These are phyloP conservation scores for Hyles euphorbiae DNA, from an alignment of 1,140 invertebrate genomes.

Conservation along the genomic window DNA sequence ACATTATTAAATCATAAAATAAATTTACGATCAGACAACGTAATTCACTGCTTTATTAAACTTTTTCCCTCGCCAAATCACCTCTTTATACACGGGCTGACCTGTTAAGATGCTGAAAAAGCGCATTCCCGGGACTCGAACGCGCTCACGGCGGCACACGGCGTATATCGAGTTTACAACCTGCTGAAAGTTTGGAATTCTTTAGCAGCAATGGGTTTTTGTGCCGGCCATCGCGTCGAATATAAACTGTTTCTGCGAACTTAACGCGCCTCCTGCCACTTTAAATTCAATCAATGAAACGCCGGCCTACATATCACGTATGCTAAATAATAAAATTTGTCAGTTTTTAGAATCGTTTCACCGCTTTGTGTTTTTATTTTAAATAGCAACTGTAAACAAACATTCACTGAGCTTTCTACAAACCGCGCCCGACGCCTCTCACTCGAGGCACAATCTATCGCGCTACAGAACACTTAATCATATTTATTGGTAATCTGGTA, in stretches of 20 bases:
- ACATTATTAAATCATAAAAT: no score
- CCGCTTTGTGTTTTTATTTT: slow-evolving; percentile 15
- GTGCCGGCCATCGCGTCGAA: slow-evolving; percentile 3
- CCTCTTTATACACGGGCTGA: no score
- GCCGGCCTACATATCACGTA: slow-evolving; percentile 14
- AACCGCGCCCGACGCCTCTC: slow-evolving; percentile 4
- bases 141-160: no score
- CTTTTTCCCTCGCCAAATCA: no score
- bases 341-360: slow-evolving; percentile 18
- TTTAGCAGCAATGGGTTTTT: slow-evolving; percentile 8
- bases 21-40: no score
- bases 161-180: no score
- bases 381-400: slow-evolving; percentile 22
- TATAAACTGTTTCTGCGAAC: slow-evolving; percentile 10
- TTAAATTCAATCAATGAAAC: slow-evolving; percentile 6
- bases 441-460: neutral
- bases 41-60: no score
- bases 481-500: neutral
- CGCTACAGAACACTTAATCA: neutral
- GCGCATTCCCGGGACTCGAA: slow-evolving; percentile 1
- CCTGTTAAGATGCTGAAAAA: no score
- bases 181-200: slow-evolving; percentile 9
- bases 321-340: slow-evolving; percentile 21
- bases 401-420: slow-evolving; percentile 23
- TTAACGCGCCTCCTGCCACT: slow-evolving; percentile 1